phyloP scores from a whole-genome alignment of 2,113 vertebrate species.

The Aegithalos caudatus region DNA sequence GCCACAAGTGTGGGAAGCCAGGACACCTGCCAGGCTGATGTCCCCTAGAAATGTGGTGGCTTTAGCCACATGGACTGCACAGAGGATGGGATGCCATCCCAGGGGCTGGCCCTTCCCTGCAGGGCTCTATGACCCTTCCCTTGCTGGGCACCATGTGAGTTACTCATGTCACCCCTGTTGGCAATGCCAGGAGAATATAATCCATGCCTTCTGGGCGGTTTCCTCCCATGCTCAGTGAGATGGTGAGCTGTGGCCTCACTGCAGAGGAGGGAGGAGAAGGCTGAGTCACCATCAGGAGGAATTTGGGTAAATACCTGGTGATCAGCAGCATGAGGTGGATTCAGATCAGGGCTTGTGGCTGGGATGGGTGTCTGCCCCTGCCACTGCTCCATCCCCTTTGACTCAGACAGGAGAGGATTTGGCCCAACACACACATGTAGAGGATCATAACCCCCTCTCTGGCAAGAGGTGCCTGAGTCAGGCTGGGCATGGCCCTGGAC shows the following conservation, averaged over 20 bases:
- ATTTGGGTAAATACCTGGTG: constrained; percentile 16
- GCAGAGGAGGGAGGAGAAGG: background rate
- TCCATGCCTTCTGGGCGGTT: background rate
- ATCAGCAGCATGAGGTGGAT: background rate
- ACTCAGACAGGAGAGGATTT: background rate
- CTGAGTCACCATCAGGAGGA: background rate
- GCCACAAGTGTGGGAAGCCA: background rate
- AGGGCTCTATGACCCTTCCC: background rate
- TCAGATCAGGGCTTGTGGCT: background rate
- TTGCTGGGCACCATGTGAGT: rapidly evolving
- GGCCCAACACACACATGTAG: background rate
- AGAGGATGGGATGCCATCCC: background rate
- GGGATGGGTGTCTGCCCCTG: background rate
- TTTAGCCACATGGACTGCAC: background rate
- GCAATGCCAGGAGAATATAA: background rate
- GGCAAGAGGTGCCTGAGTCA: background rate
- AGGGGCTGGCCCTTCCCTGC: background rate
- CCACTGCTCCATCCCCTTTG: background rate
- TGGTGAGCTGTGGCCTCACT: background rate
- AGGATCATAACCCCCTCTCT: background rate
- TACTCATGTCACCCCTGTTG: background rate
- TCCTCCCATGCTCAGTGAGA: background rate
- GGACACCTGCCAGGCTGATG: background rate
- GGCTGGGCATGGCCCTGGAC: background rate
- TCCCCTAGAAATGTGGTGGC: background rate